Conservation (phyloP, 2,888 invertebrate species). For the Nycteola revayana region DNA sequence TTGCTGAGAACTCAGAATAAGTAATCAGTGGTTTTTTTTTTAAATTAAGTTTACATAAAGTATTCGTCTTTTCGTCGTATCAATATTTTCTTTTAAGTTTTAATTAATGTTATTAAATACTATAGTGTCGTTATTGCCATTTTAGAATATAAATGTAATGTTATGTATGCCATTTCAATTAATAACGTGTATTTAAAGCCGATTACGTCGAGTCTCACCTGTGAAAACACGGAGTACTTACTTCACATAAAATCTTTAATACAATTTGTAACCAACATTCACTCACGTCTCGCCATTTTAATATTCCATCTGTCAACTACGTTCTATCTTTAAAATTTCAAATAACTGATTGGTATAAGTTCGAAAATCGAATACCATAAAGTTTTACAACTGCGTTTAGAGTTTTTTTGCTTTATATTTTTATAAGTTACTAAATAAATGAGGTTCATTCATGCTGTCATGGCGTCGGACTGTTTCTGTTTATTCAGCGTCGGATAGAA, state of each 20-base stretch:
- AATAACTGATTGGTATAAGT: slow-evolving; percentile 34
- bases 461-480: slow-evolving; percentile 64
- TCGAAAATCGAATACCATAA: slow-evolving; percentile 27
- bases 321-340: slow-evolving; percentile 24
- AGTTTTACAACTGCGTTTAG: slow-evolving; percentile 36
- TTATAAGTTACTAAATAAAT: slow-evolving; percentile 76
- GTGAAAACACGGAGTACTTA: slow-evolving; percentile 44
- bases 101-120: too few species aligned
- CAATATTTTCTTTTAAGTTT: too few species aligned
- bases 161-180: too few species aligned
- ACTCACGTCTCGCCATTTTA: slow-evolving; percentile 39
- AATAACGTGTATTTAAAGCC: too few species aligned
- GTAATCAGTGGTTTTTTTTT: too few species aligned
- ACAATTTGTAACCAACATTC: slow-evolving; percentile 33
- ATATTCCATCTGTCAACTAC: slow-evolving; percentile 26
- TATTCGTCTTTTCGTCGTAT: too few species aligned
- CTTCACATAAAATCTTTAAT: slow-evolving; percentile 9
- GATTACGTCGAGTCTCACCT: slow-evolving; percentile 46
- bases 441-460: slow-evolving; percentile 74
- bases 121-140: too few species aligned
- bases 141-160: too few species aligned
- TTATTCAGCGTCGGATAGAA: slow-evolving; percentile 51
- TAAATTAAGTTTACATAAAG: too few species aligned
- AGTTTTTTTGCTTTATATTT: slow-evolving; percentile 51
- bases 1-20: too few species aligned